phyloP scores from a whole-genome alignment of 2,888 invertebrate genomes.

The Pecten maximus region DNA sequence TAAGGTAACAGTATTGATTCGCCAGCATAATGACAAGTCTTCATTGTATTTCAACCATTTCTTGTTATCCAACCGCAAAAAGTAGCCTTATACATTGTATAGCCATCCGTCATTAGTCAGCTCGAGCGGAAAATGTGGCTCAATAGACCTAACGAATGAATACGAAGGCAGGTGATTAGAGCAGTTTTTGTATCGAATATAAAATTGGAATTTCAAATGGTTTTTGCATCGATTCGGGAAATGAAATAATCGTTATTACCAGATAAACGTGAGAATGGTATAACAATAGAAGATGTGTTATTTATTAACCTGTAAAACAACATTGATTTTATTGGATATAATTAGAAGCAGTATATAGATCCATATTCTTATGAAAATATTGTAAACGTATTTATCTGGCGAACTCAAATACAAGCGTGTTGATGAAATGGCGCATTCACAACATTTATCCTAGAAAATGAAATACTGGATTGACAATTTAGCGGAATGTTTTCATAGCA shows the following conservation, averaged over 20 bases:
- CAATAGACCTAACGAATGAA: not conserved
- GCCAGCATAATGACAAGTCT: not conserved
- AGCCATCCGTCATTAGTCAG: not conserved
- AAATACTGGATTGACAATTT: no score
- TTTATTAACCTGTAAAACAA: not conserved
- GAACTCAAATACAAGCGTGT: no score
- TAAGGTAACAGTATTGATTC: not conserved
- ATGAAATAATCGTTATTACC: not conserved
- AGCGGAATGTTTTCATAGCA: no score
- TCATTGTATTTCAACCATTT: not conserved
- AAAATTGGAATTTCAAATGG: not conserved
- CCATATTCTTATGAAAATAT: no score
- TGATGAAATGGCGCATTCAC: no score
- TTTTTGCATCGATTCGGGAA: not conserved
- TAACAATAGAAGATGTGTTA: not conserved
- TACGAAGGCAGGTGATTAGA: not conserved
- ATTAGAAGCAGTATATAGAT: no score
- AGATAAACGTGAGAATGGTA: not conserved
- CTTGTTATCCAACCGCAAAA: not conserved
- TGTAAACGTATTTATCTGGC: no score
- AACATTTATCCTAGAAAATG: no score
- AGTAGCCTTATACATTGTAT: not conserved
- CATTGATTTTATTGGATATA: not conserved
- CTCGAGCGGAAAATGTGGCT: not conserved
- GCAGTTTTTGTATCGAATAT: constrained; percentile 5